Conservation (phyloP, 2,113 vertebrate genomes). For the Pycnonotus jocosus region DNA sequence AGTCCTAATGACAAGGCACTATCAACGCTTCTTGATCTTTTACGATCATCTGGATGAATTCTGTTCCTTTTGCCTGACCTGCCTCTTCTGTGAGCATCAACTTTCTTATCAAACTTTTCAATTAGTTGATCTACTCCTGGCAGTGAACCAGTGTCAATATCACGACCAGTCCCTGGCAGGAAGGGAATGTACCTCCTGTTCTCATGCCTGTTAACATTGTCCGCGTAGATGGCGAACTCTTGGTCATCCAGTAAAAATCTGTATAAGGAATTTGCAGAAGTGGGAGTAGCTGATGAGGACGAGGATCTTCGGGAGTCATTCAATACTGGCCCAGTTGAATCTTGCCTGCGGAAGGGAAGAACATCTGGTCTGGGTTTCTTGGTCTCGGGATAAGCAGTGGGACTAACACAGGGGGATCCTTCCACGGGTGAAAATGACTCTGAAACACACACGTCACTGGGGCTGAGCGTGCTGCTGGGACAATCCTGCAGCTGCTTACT, state of each 20-base stretch:
- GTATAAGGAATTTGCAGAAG: conserved; percentile 72
- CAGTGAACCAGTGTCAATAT: conserved; percentile 90
- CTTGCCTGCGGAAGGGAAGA: conserved; percentile 84
- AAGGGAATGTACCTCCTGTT: conserved; percentile 96
- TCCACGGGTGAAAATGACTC: conserved; percentile 52
- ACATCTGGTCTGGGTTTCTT: conserved; percentile 81
- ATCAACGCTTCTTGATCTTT: conserved; percentile 85
- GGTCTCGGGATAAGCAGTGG: conserved; percentile 70
- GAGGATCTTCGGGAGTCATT: conserved; percentile 78
- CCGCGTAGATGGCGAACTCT: conserved; percentile 83
- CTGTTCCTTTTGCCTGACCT: conserved; percentile 83
- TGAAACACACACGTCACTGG: conserved; percentile 37
- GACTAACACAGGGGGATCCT: conserved; percentile 34
- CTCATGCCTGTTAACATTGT: conserved; percentile 90
- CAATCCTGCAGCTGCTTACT: conserved; percentile 61
- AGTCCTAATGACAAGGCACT: conserved; percentile 78
- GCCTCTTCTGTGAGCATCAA: conserved; percentile 80
- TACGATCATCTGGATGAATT: conserved; percentile 87
- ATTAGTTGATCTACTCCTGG: conserved; percentile 90
- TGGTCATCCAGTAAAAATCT: conserved; percentile 79
- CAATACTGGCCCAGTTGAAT: conserved; percentile 80
- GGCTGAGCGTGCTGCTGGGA: conserved; percentile 2
- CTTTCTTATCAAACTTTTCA: conserved; percentile 87
- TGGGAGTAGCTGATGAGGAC: conserved; percentile 78
- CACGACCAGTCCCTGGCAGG: conserved; percentile 88